Evolutionary conservation across 2,113 vertebrate genomes (phyloP).

Genomic region (Cichladusa arquata): DNA sequence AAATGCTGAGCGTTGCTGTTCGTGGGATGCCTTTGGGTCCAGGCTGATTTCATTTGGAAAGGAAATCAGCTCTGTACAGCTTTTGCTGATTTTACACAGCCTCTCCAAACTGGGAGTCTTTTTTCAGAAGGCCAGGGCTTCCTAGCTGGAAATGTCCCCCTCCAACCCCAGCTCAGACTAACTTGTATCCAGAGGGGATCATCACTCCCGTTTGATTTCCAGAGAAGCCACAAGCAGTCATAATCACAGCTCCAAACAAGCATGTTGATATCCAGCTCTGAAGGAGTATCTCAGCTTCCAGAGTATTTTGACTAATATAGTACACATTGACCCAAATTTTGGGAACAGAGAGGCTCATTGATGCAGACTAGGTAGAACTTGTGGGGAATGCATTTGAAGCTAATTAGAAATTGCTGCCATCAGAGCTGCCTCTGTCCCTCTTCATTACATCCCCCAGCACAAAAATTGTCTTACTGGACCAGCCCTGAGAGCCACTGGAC

Average conservation of each 20-base stretch:
- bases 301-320: conserved; percentile 15
- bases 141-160: not conserved
- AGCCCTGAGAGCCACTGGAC: not conserved
- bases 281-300: not conserved
- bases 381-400: not conserved
- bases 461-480: not conserved
- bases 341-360: not conserved
- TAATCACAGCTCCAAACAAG: not conserved
- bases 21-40: not conserved
- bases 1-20: not conserved
- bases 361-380: not conserved
- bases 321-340: not conserved
- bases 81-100: not conserved
- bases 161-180: not conserved
- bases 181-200: not conserved
- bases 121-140: not conserved
- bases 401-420: not conserved
- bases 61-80: not conserved
- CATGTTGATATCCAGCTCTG: not conserved
- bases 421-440: not conserved
- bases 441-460: not conserved
- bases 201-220: not conserved
- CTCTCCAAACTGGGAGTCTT: not conserved
- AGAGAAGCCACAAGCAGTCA: not conserved
- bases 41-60: not conserved